Evolutionary conservation across 2,113 vertebrate species (phyloP), one percentile per base, ranked within the genome.

Genomic region (Phyllostomus discolor): DNA sequence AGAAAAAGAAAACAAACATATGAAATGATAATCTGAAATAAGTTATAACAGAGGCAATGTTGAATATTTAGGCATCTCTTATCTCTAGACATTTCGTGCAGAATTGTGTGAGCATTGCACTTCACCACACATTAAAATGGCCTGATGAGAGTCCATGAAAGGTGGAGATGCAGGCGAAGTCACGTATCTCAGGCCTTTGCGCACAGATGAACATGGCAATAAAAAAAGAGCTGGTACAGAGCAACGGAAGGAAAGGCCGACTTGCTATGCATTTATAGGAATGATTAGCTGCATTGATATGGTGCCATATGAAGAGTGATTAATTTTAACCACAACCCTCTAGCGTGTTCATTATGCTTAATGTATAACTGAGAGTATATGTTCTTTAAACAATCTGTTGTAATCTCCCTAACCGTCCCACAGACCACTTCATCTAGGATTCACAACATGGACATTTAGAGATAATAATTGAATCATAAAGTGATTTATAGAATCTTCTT

Each of bases 261-360:
- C 35, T 85, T 64, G 7, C 7, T 46, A 7, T 79, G 10, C 20
- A 48, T 75, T 28, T 95, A 33, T 50, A 57, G 20, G 81, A 81
- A 54, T 52, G 12, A 35, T 73, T 78, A 86, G 9, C 52, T 75
- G 9, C 33, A 17, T 31, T 78, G 66, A 81, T 69, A 2, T 4
- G 59, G 78, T 48, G 20, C 4, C 10, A 69, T 66, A 57, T 85
- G 9, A 72, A 92, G n/a, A 93, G 2, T 50, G 41, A 73, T 75
- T 95, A 75, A 48, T 48, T 81, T 72, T 94, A 72, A 85, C 15
- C 17, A 91, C 76, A 92, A 64, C 4, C 35, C 84, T 70, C 79
- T 73, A 82, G 12, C 62, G 15, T 90, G 85, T 85, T 96, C 85
- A 85, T 91, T 94, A 85, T 73, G 11, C 16, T 79, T 90, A 87